These are phyloP conservation scores for Bombus affinis DNA, from an alignment of 1,140 invertebrate species.

Conservation along the genomic window DNA sequence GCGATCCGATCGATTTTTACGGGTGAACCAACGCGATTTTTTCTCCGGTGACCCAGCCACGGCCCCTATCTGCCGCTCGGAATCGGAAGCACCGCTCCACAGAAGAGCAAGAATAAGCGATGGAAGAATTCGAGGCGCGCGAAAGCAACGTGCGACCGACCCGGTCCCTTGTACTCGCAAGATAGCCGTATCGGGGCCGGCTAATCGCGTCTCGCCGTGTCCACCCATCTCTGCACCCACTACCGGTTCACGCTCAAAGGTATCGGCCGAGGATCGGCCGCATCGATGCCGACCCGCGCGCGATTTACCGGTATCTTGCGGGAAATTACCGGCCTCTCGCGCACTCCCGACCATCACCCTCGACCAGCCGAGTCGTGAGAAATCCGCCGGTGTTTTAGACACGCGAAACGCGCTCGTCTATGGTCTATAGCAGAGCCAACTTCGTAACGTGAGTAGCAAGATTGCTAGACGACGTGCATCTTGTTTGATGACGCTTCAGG, in stretches of 20 bases:
- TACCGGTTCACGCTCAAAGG: conserved; percentile 61
- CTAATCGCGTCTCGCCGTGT: conserved; percentile 67
- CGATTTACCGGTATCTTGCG: conserved; percentile 46
- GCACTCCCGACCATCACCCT: background rate
- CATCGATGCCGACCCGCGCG: conserved; percentile 18
- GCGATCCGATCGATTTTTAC: conserved; percentile 59
- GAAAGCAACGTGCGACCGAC: conserved; percentile 56
- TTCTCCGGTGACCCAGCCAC: background rate
- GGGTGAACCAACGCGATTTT: conserved; percentile 30
- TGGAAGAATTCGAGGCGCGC: conserved; percentile 38
- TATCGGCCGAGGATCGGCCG: conserved; percentile 41
- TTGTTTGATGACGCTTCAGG: conserved; percentile 1
- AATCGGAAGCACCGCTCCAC: conserved; percentile 57
- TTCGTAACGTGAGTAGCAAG: conserved; percentile 24
- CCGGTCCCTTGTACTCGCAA: conserved; percentile 60
- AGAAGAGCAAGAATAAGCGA: conserved; percentile 8
- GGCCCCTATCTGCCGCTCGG: conserved; percentile 64
- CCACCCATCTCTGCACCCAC: conserved; percentile 70
- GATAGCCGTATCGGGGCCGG: conserved; percentile 68
- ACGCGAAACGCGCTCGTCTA: conserved; percentile 11
- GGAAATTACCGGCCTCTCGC: conserved; percentile 37
- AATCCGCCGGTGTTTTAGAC: conserved; percentile 24
- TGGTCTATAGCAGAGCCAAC: background rate
- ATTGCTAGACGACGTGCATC: background rate
- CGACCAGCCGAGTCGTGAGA: conserved; percentile 31